Percentiles rank a stretch among this genome's conserved stretches.
These are phyloP conservation scores for Ylistrum balloti DNA, from an alignment of 1,140 invertebrate genomes.

Conservation along the genomic window DNA sequence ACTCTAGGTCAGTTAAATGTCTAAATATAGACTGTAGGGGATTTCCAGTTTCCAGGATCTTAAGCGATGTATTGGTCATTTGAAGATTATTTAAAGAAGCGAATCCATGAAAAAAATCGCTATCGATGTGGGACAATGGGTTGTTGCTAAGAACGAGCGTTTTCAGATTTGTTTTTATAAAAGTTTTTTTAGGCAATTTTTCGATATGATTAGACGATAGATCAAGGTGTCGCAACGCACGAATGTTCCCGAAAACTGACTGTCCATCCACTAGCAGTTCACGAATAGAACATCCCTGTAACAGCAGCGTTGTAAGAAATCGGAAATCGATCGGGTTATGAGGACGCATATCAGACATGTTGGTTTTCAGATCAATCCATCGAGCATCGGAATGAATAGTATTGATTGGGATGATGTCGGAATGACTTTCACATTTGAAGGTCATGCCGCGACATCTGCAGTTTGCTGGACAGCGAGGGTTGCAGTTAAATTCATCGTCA, in stretches of 20 bases:
- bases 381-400: neutral
- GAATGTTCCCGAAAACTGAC: neutral
- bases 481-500: conserved; percentile 65
- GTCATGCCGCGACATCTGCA: conserved; percentile 53
- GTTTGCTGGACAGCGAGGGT: conserved; percentile 50
- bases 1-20: neutral
- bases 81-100: neutral
- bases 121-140: neutral
- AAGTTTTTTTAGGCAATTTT: neutral
- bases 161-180: neutral
- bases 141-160: neutral
- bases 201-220: neutral
- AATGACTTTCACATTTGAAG: conserved; percentile 25
- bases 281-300: neutral
- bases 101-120: neutral
- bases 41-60: neutral
- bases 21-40: neutral
- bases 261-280: neutral
- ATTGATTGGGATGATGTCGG: neutral
- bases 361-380: conserved; percentile 34
- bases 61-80: neutral
- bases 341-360: conserved; percentile 2
- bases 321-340: neutral
- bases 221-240: neutral
- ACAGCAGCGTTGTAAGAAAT: neutral